Percentiles rank a stretch among this genome's conserved stretches.
phyloP scores from a whole-genome alignment of 2,888 invertebrate genomes.

The Aphodius granarius region DNA sequence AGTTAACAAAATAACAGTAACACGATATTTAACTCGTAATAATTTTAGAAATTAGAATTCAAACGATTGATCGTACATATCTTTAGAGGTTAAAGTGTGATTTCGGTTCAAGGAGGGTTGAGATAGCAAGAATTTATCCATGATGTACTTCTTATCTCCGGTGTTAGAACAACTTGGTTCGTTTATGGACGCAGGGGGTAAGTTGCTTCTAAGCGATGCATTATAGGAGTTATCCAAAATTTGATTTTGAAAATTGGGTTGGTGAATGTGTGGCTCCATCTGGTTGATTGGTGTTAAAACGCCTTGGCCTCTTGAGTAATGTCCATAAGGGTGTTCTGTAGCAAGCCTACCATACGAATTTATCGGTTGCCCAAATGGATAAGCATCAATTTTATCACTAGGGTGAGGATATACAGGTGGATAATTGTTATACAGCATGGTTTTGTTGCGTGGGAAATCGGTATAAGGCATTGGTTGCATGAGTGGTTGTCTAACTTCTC shows the following conservation, averaged over 20 bases:
- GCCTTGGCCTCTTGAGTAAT: not conserved
- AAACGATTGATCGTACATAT: not conserved
- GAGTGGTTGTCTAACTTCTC: no score
- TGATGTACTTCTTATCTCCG: not conserved
- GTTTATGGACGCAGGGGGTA: not conserved
- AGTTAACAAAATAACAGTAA: not conserved
- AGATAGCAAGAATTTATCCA: not conserved
- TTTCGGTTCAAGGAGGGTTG: slow-evolving; percentile 4
- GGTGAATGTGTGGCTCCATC: not conserved
- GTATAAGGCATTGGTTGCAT: not conserved
- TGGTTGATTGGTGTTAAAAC: not conserved
- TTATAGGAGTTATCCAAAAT: not conserved
- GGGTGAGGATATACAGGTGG: not conserved
- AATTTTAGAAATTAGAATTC: not conserved
- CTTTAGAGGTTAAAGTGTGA: slow-evolving; percentile 17
- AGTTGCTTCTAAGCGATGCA: no score
- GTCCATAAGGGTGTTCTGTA: not conserved
- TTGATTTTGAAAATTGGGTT: not conserved
- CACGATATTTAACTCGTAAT: no score
- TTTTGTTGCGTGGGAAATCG: not conserved
- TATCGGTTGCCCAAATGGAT: not conserved
- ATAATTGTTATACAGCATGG: not conserved
- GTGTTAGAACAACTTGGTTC: not conserved
- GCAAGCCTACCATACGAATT: not conserved
- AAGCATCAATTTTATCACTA: not conserved